These are phyloP conservation scores for Idaea biselata DNA, from an alignment of 2,888 invertebrate genomes.

Conservation along the genomic window DNA sequence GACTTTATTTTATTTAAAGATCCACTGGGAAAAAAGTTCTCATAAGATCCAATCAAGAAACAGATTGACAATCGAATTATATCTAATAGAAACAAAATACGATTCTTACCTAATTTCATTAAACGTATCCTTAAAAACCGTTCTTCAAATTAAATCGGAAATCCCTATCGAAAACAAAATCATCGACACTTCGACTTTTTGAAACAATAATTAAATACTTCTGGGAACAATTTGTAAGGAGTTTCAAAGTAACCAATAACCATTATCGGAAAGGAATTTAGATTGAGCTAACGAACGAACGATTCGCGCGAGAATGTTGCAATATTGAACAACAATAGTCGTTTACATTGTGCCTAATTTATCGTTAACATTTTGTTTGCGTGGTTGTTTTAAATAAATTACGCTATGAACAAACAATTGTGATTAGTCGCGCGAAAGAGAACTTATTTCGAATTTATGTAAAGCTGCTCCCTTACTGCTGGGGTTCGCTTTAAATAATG, in stretches of 20 bases:
- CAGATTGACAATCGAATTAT: no score
- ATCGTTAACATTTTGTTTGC: neutral
- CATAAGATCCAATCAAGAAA: no score
- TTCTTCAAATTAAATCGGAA: neutral
- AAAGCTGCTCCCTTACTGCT: no score
- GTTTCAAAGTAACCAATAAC: conserved; percentile 12
- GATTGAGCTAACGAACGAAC: neutral
- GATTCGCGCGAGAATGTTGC: neutral
- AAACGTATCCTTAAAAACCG: no score
- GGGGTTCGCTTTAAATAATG: no score
- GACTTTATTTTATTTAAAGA: no score
- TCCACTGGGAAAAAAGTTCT: no score
- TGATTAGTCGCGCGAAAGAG: neutral
- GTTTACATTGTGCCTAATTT: neutral
- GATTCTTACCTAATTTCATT: no score
- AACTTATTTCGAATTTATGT: no score
- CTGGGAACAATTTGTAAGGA: conserved; percentile 15
- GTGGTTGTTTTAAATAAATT: neutral
- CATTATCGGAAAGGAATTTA: conserved; percentile 1
- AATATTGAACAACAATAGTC: neutral
- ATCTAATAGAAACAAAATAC: no score
- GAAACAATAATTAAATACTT: neutral
- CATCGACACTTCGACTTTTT: conserved; percentile 3
- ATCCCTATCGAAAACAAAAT: neutral
- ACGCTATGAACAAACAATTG: neutral